phyloP scores from a whole-genome alignment of 2,113 vertebrate species.

The Ciconia stormi region DNA sequence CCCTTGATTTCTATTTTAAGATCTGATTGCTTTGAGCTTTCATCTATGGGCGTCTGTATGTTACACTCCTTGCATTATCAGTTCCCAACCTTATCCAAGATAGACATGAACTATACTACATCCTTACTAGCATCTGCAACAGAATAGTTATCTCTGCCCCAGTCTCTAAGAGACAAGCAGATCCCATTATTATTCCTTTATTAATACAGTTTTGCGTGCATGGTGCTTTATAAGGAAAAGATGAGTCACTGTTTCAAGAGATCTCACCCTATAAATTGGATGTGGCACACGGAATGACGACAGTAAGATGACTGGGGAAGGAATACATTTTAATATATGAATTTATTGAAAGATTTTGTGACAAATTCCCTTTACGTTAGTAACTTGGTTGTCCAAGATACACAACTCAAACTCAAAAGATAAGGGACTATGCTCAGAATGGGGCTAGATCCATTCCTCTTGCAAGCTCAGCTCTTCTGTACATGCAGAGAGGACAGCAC shows the following conservation, averaged over 20 bases:
- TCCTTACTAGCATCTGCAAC: background rate
- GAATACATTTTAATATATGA: slow-evolving; percentile 3
- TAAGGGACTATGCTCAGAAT: background rate
- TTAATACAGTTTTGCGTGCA: background rate
- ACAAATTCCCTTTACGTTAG: background rate
- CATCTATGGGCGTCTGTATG: background rate
- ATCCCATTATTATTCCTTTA: slow-evolving; percentile 19
- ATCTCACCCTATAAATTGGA: slow-evolving; percentile 9
- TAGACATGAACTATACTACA: background rate
- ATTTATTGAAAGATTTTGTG: background rate
- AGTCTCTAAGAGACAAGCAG: slow-evolving; percentile 5
- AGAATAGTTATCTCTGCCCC: background rate
- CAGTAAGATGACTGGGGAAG: background rate
- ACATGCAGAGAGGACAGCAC: background rate
- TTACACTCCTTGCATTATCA: background rate
- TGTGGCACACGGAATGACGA: background rate
- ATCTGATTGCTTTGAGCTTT: background rate
- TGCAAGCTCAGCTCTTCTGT: background rate
- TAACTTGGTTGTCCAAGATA: background rate
- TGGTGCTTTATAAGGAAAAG: slow-evolving; percentile 18
- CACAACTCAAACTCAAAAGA: background rate
- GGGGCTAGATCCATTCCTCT: background rate
- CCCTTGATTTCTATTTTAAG: background rate
- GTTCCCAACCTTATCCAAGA: background rate
- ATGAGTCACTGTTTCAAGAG: slow-evolving; percentile 44